Base-by-base conservation (phyloP, 2,888 invertebrate species). In the Acholoe squamosa region DNA sequence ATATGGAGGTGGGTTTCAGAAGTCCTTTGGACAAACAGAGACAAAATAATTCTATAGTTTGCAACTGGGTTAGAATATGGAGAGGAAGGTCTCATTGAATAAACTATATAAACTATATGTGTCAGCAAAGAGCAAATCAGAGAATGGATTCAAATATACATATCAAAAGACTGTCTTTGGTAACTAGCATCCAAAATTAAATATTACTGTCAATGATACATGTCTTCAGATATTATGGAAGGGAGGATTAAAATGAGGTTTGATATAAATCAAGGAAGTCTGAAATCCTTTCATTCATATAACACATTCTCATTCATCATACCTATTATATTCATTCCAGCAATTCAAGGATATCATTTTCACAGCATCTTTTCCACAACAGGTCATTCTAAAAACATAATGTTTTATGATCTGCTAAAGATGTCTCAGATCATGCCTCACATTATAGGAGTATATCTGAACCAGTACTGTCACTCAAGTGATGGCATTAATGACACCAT, bases 141-240 rank as follows among this genome's bases (percentile, higher is more conserved):
- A n/a, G 61, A 61, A 12, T 12, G 10, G 10, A 7, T 61, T 14
- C 3, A 14, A 61, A 7, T 61, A 61, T 61, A 61, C 19, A 61
- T 43, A n/a, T 61, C 16, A 25, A 76, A 0, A n/a, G 76, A 61
- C 5, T 34, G 0, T 80, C 80, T 80, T 80, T 80, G 80, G 80
- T 80, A 33, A 19, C 43, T 80, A 80, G 80, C 80, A 80, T 80
- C 43, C 34, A 80, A 43, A 80, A 80, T 80, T 1, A 80, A 76
- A 7, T 76, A 25, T 76, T 61, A n/a, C 22, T 61, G 14, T 19
- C 5, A n/a, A n/a, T 61, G 61, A 61, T 3, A n/a, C 22, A n/a
- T 19, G 12, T 43, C 5, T 43, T 43, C 3, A 10, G 43, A 43
- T 43, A 43, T 43, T 10, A 43, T 43, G 43, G 43, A 43, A 43